phyloP scores from a whole-genome alignment of 2,113 vertebrate species.

The Nibea albiflora region DNA sequence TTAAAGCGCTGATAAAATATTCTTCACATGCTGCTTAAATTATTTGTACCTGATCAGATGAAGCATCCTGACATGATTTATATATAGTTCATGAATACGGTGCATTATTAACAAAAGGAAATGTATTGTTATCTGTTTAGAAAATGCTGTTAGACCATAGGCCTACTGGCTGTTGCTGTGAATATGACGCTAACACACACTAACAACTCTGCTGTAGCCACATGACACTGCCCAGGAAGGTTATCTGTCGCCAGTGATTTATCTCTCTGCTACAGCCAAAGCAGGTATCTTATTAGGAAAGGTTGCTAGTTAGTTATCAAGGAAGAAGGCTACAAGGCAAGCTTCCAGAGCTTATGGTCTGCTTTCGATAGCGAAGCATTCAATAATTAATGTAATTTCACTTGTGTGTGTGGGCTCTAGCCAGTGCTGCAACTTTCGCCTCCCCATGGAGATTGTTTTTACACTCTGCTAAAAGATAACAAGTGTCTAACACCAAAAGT shows the following conservation, averaged over 20 bases:
- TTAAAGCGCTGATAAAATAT: slow-evolving; percentile 11
- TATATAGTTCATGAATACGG: neutral
- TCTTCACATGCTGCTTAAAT: neutral
- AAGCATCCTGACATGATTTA: neutral
- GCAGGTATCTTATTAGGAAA: slow-evolving; percentile 35
- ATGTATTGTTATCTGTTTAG: neutral
- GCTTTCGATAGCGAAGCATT: slow-evolving; percentile 30
- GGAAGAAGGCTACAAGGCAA: slow-evolving; percentile 6
- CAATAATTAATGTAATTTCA: slow-evolving; percentile 57
- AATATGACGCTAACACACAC: slow-evolving; percentile 45
- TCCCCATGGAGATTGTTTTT: slow-evolving; percentile 50
- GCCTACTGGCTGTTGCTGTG: slow-evolving; percentile 17
- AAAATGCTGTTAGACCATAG: slow-evolving; percentile 29
- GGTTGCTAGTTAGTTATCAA: slow-evolving; percentile 58
- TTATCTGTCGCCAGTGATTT: slow-evolving; percentile 64
- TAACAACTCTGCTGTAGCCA: slow-evolving; percentile 39
- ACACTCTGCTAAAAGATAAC: slow-evolving; percentile 39
- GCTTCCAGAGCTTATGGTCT: slow-evolving; percentile 23
- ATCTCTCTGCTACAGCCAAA: slow-evolving; percentile 45
- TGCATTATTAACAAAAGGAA: neutral
- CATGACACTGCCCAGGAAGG: slow-evolving; percentile 43
- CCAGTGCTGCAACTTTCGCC: slow-evolving; percentile 30
- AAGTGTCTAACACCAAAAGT: slow-evolving; percentile 47
- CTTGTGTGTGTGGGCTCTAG: slow-evolving; percentile 38
- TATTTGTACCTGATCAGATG: neutral